Evolutionary conservation across 2,797 vertebrate genomes (phyloP).

Genomic region (Chloroceryle inda): DNA sequence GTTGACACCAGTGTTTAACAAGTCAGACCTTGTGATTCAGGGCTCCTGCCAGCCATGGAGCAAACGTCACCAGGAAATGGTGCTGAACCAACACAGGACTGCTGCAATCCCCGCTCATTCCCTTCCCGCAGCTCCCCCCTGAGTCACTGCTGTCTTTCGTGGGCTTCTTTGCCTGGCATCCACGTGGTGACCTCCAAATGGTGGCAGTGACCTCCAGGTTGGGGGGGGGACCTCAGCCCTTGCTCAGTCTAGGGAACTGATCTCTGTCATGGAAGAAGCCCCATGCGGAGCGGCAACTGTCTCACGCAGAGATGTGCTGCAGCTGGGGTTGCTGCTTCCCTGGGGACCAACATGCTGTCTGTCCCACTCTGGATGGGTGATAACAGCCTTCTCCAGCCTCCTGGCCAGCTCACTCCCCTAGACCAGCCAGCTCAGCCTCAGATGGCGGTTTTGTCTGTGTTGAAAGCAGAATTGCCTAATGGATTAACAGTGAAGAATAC

Average conservation of each 20-base stretch:
- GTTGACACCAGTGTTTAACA: slow-evolving; percentile 20
- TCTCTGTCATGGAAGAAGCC: not conserved
- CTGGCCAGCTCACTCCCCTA: not conserved
- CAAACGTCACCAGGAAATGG: slow-evolving; percentile 3
- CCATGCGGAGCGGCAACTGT: not conserved
- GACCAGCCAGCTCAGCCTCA: not conserved
- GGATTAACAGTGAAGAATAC: not conserved
- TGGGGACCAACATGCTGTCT: not conserved
- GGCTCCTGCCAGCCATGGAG: slow-evolving; percentile 12
- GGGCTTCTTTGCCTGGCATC: not conserved
- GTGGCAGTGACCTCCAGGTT: not conserved
- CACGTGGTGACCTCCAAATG: not conserved
- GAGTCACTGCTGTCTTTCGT: not conserved
- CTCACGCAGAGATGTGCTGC: rapidly evolving
- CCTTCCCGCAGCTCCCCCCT: not conserved
- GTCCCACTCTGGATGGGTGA: not conserved
- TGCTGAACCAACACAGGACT: not conserved
- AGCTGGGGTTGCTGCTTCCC: not conserved
- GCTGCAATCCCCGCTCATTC: not conserved
- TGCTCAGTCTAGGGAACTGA: not conserved
- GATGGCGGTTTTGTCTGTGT: not conserved
- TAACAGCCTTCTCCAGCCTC: not conserved
- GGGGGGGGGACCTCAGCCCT: not conserved
- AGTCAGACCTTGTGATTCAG: slow-evolving; percentile 59
- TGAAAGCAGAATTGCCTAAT: not conserved